Conservation (phyloP, 2,113 vertebrate species). For the Monopterus albus region DNA sequence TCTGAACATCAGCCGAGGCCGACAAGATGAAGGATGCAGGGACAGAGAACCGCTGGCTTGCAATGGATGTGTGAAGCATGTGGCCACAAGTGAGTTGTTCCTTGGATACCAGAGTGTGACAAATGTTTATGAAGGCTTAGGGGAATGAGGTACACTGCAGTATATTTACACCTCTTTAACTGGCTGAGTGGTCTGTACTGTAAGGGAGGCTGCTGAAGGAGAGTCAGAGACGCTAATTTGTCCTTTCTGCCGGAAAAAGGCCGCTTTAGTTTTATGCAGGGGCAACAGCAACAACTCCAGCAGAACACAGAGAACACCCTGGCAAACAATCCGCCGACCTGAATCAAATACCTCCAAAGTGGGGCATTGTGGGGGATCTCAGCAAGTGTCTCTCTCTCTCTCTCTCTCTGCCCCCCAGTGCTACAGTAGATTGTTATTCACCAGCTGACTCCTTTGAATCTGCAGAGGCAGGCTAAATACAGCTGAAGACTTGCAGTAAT, state of each 20-base stretch:
- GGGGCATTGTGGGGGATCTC: too few species aligned
- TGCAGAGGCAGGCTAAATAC: neutral
- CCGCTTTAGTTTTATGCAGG: too few species aligned
- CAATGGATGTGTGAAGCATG: conserved; percentile 22
- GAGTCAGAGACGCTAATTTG: too few species aligned
- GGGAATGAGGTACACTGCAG: conserved; percentile 34
- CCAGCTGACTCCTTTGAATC: neutral
- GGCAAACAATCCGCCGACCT: too few species aligned
- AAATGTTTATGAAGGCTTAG: conserved; percentile 36
- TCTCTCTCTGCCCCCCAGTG: too few species aligned
- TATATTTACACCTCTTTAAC: conserved; percentile 44
- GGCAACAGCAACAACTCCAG: too few species aligned
- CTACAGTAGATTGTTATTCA: conserved; percentile 33
- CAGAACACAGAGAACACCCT: too few species aligned
- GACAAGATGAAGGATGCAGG: conserved; percentile 5
- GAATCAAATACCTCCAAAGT: too few species aligned
- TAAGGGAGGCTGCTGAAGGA: too few species aligned
- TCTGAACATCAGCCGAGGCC: conserved; percentile 15
- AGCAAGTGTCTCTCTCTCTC: too few species aligned
- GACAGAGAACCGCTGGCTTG: conserved; percentile 14
- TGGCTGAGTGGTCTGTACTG: conserved; percentile 23
- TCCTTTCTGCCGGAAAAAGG: too few species aligned
- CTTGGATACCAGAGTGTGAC: conserved; percentile 21
- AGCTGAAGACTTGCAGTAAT: too few species aligned
- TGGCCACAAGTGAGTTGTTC: conserved; percentile 42